These are phyloP conservation scores for Argopecten irradians DNA, from an alignment of 1,140 invertebrate genomes.

Conservation along the genomic window DNA sequence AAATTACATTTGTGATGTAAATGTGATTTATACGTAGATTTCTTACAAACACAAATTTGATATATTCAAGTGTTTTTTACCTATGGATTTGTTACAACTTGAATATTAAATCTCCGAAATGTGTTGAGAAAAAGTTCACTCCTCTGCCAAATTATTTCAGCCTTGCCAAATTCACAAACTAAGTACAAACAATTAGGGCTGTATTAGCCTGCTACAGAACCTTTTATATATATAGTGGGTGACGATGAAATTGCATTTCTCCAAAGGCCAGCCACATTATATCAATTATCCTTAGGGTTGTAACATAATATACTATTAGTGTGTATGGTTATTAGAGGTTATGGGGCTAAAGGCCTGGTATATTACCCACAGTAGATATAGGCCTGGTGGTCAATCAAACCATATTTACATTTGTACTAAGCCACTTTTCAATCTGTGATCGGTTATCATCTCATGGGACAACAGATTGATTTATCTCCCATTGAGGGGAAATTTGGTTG, in stretches of 20 bases:
- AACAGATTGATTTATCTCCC: no score
- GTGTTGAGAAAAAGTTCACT: not conserved
- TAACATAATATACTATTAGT: not conserved
- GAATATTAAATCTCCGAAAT: not conserved
- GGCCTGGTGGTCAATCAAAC: not conserved
- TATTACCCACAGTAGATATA: not conserved
- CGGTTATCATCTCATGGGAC: not conserved
- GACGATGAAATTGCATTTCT: not conserved
- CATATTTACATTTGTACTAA: not conserved
- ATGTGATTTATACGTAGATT: no score
- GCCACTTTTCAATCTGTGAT: not conserved
- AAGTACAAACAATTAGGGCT: not conserved
- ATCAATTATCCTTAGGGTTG: not conserved
- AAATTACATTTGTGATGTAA: not conserved
- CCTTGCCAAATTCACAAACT: not conserved
- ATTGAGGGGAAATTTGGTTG: no score
- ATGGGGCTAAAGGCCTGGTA: not conserved
- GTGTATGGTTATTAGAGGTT: not conserved
- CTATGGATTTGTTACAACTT: not conserved
- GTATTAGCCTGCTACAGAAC: not conserved
- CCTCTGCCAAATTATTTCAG: not conserved
- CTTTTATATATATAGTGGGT: not conserved
- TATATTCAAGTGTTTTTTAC: not conserved
- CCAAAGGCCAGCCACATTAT: conserved; percentile 1
- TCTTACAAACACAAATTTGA: no score